Base-by-base conservation (phyloP, 2,113 vertebrate genomes). In the Raphicerus campestris region DNA sequence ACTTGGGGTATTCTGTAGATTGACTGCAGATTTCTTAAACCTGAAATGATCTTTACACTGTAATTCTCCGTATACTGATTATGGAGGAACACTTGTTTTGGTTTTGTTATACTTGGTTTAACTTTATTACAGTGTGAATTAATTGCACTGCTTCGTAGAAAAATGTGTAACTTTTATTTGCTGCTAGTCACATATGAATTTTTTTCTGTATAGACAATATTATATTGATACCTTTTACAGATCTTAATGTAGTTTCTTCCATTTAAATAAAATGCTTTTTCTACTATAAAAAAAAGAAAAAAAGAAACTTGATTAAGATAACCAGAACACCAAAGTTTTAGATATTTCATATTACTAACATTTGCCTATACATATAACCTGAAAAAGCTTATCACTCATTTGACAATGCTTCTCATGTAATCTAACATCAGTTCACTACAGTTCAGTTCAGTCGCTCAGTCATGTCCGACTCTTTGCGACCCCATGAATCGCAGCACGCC, bases 261-360 rank as follows among this genome's bases (percentile, higher is more conserved):
- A 97, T 98, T 98, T 97, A 98, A 99, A 99, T 99, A 99, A 99
- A 99, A 98, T 97, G 98, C 97, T 94, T 99, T 99, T 99, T 99
- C 97, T 99, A 99, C 98, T 98, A 98, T 9, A 19, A 35, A 70
- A 3, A 32, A 61, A 32, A 8, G 16, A 98, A n/a, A 32, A 63
- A 35, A 66, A 47, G 26, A 78, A 80, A 80, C 8, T 32, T 32
- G 16, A 19, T 80, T 49, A 32, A 9, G 11, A 10, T 49, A 80
- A 80, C 28, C 9, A 80, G 8, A 49, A 49, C 19, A 80, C 2
- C 16, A 80, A 19, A 49, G 9, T 80, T 78, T 78, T 78, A 49
- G 28, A 60, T 17, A 80, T 80, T 32, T 19, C 77, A 49, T 32
- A 49, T 49, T 11, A 80, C 10, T 49, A 70, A 70, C 17, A 80